These are phyloP conservation scores for Aurelia aurita complex sp. Pacific DNA, from an alignment of 30 jellyfish, hydroid and myxozoan species.

Conservation along the genomic window DNA sequence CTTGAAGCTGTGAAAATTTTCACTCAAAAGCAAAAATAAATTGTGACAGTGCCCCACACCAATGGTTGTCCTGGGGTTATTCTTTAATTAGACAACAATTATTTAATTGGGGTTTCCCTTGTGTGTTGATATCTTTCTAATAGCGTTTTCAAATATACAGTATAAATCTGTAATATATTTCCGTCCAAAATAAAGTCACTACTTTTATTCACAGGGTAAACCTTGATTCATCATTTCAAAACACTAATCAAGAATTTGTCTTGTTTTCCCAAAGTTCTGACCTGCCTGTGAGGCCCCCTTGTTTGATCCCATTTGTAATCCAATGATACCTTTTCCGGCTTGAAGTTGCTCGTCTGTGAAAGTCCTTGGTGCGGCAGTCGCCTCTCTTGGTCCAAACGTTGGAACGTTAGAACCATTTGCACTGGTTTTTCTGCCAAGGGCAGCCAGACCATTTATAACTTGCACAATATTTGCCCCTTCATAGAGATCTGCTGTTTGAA, in stretches of 20 bases:
- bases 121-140: too few relatives aligned
- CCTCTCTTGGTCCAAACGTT: conserved; percentile 94
- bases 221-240: too few relatives aligned
- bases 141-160: too few relatives aligned
- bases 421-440: conserved; percentile 92
- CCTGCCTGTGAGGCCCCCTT: conserved; percentile 99
- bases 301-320: conserved; percentile 97
- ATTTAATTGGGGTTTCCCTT: too few relatives aligned
- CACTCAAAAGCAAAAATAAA: too few relatives aligned
- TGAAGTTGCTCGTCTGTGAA: conserved; percentile 96
- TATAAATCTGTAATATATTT: too few relatives aligned
- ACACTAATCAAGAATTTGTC: conserved; percentile 87
- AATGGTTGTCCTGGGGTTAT: too few relatives aligned
- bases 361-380: conserved; percentile 87
- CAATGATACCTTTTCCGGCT: conserved; percentile 93
- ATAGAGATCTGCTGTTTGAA: conserved; percentile 98
- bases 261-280: conserved; percentile 96
- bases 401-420: conserved; percentile 82
- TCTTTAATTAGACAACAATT: too few relatives aligned
- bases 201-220: too few relatives aligned
- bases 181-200: too few relatives aligned
- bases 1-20: too few relatives aligned
- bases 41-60: too few relatives aligned
- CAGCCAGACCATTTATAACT: conserved; percentile 87
- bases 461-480: conserved; percentile 94